These are phyloP conservation scores for Parambassis ranga DNA, from an alignment of 2,797 vertebrate species.

Conservation along the genomic window DNA sequence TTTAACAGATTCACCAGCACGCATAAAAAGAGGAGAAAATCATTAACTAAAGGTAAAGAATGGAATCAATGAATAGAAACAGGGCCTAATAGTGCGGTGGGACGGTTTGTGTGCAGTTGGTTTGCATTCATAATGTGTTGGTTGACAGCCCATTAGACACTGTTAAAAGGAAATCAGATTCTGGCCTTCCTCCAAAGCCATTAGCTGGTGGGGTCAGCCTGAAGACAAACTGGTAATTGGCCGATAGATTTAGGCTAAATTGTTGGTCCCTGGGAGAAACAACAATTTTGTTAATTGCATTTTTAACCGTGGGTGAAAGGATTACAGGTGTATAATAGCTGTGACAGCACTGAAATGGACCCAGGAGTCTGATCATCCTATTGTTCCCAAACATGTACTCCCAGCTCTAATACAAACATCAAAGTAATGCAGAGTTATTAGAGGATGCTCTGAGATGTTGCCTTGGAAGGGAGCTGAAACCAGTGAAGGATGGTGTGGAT, in stretches of 20 bases:
- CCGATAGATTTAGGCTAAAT: conserved; percentile 77
- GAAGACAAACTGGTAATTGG: conserved; percentile 76
- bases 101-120: conserved; percentile 42
- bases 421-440: not conserved
- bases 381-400: conserved; percentile 22
- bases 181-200: conserved; percentile 73
- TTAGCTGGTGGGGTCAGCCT: conserved; percentile 68
- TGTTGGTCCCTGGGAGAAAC: conserved; percentile 51
- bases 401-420: conserved; percentile 4
- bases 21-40: conserved; percentile 46
- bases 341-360: not conserved
- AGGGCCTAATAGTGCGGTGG: conserved; percentile 52
- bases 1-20: conserved; percentile 48
- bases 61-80: conserved; percentile 71
- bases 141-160: conserved; percentile 76
- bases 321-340: conserved; percentile 45
- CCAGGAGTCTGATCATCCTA: conserved; percentile 13
- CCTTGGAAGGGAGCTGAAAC: not conserved
- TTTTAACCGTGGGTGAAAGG: conserved; percentile 41
- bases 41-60: conserved; percentile 58
- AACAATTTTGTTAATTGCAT: conserved; percentile 63
- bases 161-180: conserved; percentile 75
- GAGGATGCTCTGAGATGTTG: not conserved
- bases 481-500: not conserved
- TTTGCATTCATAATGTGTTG: conserved; percentile 75